phyloP scores from a whole-genome alignment of 2,113 vertebrate genomes.

The Speoplatyrhinus poulsoni region DNA sequence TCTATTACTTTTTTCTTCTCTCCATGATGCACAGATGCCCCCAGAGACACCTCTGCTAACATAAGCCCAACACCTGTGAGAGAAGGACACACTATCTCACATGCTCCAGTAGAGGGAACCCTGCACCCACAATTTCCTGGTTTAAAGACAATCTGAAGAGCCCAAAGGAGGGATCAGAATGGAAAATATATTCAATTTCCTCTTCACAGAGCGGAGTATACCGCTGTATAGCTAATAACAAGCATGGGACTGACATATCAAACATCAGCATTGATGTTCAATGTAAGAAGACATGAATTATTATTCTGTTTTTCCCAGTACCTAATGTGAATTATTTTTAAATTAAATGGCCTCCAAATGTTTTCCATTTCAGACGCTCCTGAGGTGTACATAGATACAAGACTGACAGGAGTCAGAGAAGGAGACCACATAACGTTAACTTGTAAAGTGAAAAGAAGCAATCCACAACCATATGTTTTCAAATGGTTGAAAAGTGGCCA shows the following conservation, averaged over 20 bases:
- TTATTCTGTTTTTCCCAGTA: too few relatives aligned
- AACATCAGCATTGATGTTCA: slow-evolving; percentile 18
- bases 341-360: too few relatives aligned
- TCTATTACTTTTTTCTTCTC: too few relatives aligned
- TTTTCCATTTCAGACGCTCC: slow-evolving; percentile 34
- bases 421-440: not conserved
- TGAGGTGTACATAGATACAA: not conserved
- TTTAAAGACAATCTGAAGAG: not conserved
- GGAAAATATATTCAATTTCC: not conserved
- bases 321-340: too few relatives aligned
- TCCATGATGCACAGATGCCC: slow-evolving; percentile 28
- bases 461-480: not conserved
- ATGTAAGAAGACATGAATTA: slow-evolving; percentile 26
- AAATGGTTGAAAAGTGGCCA: slow-evolving; percentile 17
- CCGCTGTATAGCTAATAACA: slow-evolving; percentile 32
- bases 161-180: not conserved
- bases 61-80: not conserved
- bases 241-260: not conserved
- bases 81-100: slow-evolving; percentile 21
- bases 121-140: slow-evolving; percentile 14
- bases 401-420: not conserved
- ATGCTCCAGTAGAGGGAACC: slow-evolving; percentile 31
- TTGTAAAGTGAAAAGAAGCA: slow-evolving; percentile 6
- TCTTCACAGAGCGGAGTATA: slow-evolving; percentile 22
- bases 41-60: slow-evolving; percentile 7